Evolutionary conservation across 2,113 vertebrate species (phyloP), one percentile per base, ranked within the genome.

Genomic region (Oncorhynchus gorbuscha): DNA sequence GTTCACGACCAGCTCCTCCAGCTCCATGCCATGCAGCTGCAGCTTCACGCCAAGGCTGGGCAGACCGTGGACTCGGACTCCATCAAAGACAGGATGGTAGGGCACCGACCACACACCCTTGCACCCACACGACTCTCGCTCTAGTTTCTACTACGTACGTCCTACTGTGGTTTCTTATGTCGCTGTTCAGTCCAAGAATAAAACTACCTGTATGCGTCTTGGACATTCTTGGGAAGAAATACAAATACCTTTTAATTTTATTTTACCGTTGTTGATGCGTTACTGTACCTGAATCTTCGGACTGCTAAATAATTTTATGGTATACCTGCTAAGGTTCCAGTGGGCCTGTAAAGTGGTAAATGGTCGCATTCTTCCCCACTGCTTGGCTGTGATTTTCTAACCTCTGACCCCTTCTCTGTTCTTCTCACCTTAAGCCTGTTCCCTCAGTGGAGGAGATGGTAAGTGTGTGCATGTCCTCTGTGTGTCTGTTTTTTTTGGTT

Each of bases 21-120:
- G 26, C 84, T 97, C 11, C 96, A 99, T 1, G 93, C 97, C 20
- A 89, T 98, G 76, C 98, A 99, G 72, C 95, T 99, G 75, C 96
- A 99, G 88, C 94, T 99, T 0, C 97, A 97, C 35, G 92, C 95
- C 77, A 97, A 98, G 90, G 95, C 95, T 3, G 96, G 97, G 2
- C 96, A 96, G 83, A 88, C 74, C 6, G 93, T 94, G 58, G 97
- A 99, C 86, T 98, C 98, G 0, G 94, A 96, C 67, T 92, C 92
- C 83, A 98, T 99, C 89, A 99, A 98, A 78, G 97, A 96, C 84
- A 95, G 95, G 84, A 84, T 99, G 95, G 98, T 99, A 89, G 88
- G 97, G 92, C 66, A 6, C 28, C 14, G 6, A 3, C 24, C 28
- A 18, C 35, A 24, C 22, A 61, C 12, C 6, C 51, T n/a, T 39